A percentile compares a stretch with the other conserved stretches of the same genome.
Conservation (phyloP, 2,113 vertebrate species). For the Uropsilus gracilis region DNA sequence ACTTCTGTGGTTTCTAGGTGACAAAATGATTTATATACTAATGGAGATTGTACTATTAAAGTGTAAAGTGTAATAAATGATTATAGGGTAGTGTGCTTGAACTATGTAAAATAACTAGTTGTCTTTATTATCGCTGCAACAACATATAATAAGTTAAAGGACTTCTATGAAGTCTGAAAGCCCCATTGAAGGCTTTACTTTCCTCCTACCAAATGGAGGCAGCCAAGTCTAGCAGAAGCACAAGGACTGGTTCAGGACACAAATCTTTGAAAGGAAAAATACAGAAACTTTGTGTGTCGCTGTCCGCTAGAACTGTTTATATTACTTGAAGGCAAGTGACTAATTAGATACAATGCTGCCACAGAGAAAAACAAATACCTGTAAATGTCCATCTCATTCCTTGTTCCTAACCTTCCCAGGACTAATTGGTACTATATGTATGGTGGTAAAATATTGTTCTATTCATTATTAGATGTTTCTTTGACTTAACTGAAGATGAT, state of each 20-base stretch:
- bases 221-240: conserved; percentile 5
- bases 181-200: background rate
- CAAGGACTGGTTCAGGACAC: background rate
- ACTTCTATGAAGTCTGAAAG: background rate
- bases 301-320: background rate
- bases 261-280: background rate
- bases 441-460: background rate
- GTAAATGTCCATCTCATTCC: background rate
- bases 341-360: background rate
- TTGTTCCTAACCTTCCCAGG: background rate
- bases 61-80: conserved; percentile 26
- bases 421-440: background rate
- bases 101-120: background rate
- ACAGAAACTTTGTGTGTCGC: background rate
- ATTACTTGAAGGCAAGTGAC: conserved; percentile 9
- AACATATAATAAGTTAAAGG: conserved; percentile 23
- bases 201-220: background rate
- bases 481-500: conserved; percentile 10
- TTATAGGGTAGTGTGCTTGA: background rate
- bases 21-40: conserved; percentile 11
- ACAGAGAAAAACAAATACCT: background rate
- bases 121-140: conserved; percentile 16
- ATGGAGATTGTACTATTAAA: background rate
- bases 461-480: conserved; percentile 4
- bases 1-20: background rate